phyloP scores from a whole-genome alignment of 2,797 vertebrate species.

The Muraenolepis orangiensis region DNA sequence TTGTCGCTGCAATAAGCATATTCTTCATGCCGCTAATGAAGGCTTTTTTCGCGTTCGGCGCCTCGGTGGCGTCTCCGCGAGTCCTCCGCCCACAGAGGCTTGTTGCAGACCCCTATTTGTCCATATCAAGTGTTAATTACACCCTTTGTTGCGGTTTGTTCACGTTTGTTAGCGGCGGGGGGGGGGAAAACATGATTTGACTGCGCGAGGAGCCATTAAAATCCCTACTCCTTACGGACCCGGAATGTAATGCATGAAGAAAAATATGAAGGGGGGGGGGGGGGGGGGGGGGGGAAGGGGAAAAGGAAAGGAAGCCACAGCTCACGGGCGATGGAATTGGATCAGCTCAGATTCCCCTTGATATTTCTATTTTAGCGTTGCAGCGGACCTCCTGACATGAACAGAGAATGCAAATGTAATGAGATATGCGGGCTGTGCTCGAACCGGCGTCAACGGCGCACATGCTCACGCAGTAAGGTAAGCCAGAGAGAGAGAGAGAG shows the following conservation, averaged over 20 bases:
- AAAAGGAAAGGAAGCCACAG: conserved; percentile 13
- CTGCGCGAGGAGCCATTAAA: conserved; percentile 39
- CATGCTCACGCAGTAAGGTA: conserved; percentile 26
- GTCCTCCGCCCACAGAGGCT: too few relatives aligned
- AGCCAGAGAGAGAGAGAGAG: too few relatives aligned
- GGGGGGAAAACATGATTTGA: conserved; percentile 26
- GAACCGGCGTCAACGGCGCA: conserved; percentile 26
- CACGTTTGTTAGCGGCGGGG: conserved; percentile 30
- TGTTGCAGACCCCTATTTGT: conserved; percentile 36
- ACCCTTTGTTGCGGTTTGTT: conserved; percentile 35
- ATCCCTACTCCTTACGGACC: conserved; percentile 36
- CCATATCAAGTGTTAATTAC: conserved; percentile 49
- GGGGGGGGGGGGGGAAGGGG: too few relatives aligned
- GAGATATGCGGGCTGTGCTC: conserved; percentile 36
- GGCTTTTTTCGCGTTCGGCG: too few relatives aligned
- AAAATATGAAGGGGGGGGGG: too few relatives aligned
- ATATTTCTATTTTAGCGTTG: conserved; percentile 40
- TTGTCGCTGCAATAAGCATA: too few relatives aligned
- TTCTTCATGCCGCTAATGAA: too few relatives aligned
- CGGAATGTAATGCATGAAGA: conserved; percentile 19
- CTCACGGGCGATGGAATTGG: conserved; percentile 26
- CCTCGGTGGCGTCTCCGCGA: too few relatives aligned
- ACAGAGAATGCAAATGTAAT: conserved; percentile 46
- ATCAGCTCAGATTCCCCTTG: conserved; percentile 39
- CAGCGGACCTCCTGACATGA: conserved; percentile 39